Percentiles rank a stretch among this genome's conserved stretches.
Conservation (phyloP, 2,113 vertebrate genomes). For the Hypanus sabinus region DNA sequence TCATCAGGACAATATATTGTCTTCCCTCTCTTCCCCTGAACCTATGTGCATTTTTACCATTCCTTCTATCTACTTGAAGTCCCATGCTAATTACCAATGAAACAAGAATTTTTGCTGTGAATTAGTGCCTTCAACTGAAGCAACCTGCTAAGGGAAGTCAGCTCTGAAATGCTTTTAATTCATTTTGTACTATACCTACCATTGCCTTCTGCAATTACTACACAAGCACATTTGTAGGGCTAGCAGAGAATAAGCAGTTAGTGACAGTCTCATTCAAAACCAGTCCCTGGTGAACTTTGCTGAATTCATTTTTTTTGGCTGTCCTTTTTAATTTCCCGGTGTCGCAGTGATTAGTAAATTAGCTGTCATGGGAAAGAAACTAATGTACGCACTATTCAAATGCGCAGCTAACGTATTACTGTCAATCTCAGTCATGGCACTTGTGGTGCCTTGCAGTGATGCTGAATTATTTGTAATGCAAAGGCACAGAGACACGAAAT, state of each 20-base stretch:
- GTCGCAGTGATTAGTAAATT: neutral
- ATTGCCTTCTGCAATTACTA: neutral
- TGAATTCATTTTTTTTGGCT: neutral
- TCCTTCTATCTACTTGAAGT: neutral
- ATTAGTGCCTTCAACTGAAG: neutral
- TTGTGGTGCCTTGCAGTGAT: neutral
- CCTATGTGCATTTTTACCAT: neutral
- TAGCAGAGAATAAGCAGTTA: neutral
- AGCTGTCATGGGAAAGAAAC: neutral
- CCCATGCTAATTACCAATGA: neutral
- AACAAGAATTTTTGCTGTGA: neutral
- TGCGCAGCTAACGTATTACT: neutral
- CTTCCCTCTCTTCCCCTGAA: neutral
- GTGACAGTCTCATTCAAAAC: neutral
- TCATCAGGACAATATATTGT: too few relatives aligned
- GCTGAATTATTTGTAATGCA: neutral
- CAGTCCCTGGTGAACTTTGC: neutral
- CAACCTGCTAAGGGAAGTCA: neutral
- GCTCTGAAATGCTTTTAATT: neutral
- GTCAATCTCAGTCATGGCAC: neutral
- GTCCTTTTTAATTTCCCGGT: neutral
- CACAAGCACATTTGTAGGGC: neutral
- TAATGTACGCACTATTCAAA: neutral
- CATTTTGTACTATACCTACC: neutral
- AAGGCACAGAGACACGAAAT: neutral